Evolutionary conservation across 2,113 vertebrate genomes (phyloP).

Genomic region (Carassius auratus): DNA sequence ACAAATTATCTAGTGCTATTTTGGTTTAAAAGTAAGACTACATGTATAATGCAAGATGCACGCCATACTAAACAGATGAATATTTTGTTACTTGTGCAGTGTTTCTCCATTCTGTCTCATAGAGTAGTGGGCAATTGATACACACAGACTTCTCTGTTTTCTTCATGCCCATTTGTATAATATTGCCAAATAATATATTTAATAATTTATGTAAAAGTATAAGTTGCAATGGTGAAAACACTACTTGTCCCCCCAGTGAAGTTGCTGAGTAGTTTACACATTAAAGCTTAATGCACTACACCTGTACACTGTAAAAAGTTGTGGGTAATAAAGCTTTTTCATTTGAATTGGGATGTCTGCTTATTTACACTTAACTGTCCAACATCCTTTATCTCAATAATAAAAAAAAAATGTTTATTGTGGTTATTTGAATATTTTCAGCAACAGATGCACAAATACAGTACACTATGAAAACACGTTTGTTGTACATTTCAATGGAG

Average conservation of each 20-base stretch:
- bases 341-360: slow-evolving; percentile 60
- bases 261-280: slow-evolving; percentile 80
- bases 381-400: too few species aligned
- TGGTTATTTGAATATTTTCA: too few species aligned
- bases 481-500: too few species aligned
- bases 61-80: slow-evolving; percentile 68
- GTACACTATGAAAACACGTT: too few species aligned
- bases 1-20: slow-evolving; percentile 65
- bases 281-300: slow-evolving; percentile 81
- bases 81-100: slow-evolving; percentile 78
- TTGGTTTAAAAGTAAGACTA: slow-evolving; percentile 78
- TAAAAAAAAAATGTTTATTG: too few species aligned
- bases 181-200: slow-evolving; percentile 77
- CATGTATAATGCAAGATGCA: slow-evolving; percentile 76
- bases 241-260: slow-evolving; percentile 75
- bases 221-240: slow-evolving; percentile 78
- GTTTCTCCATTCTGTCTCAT: slow-evolving; percentile 69
- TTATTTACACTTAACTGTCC: neutral
- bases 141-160: slow-evolving; percentile 48
- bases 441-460: too few species aligned
- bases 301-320: slow-evolving; percentile 80
- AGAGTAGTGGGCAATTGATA: too few species aligned
- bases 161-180: slow-evolving; percentile 71
- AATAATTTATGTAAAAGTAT: slow-evolving; percentile 75
- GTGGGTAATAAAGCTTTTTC: slow-evolving; percentile 86